phyloP scores from a whole-genome alignment of 2,113 vertebrate species.

The Ophiodon elongatus region DNA sequence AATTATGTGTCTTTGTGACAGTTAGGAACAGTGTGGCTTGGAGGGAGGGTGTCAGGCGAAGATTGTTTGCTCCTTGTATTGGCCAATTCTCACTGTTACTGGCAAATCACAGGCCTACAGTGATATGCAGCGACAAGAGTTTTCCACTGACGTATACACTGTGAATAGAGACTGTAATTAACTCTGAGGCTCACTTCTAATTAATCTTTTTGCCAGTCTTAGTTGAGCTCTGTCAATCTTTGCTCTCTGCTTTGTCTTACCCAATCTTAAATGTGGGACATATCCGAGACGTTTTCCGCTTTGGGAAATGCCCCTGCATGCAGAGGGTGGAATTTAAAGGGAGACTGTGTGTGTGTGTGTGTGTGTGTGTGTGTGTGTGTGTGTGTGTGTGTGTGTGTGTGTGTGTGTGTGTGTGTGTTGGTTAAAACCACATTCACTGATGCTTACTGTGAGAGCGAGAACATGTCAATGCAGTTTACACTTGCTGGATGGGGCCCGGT shows the following conservation, averaged over 20 bases:
- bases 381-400: neutral
- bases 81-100: slow-evolving; percentile 55
- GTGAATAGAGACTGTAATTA: slow-evolving; percentile 79
- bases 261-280: slow-evolving; percentile 54
- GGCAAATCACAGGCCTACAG: slow-evolving; percentile 43
- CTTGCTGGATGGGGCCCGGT: slow-evolving; percentile 38
- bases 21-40: slow-evolving; percentile 33
- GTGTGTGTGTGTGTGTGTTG: neutral
- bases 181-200: slow-evolving; percentile 74
- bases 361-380: neutral
- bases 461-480: slow-evolving; percentile 52
- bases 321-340: neutral
- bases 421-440: slow-evolving; percentile 14
- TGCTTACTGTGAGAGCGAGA: slow-evolving; percentile 31
- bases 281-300: slow-evolving; percentile 10
- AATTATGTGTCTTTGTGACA: slow-evolving; percentile 52
- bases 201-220: slow-evolving; percentile 74
- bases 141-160: slow-evolving; percentile 67
- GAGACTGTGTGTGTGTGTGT: neutral
- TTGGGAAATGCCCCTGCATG: slow-evolving; percentile 16
- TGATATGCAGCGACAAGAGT: slow-evolving; percentile 55
- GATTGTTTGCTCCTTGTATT: slow-evolving; percentile 52
- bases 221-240: slow-evolving; percentile 58
- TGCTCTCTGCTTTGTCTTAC: slow-evolving; percentile 43
- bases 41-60: slow-evolving; percentile 24